A percentile compares a stretch with the other conserved stretches of the same genome.
Conservation (phyloP, 2,113 vertebrate species). For the Aleadryas rufinucha region DNA sequence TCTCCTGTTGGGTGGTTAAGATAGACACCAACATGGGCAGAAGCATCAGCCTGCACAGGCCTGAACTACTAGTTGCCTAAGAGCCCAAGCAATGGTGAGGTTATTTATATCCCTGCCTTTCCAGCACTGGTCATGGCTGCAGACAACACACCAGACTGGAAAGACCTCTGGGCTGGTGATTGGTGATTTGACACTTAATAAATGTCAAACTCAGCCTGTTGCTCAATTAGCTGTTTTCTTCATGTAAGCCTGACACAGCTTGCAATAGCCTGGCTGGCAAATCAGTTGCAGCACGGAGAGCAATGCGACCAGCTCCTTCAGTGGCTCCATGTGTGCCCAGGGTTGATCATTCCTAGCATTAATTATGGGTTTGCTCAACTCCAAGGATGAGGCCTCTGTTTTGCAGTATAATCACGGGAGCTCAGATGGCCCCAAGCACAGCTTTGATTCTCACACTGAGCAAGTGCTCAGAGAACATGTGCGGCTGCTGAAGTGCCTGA, state of each 20-base stretch:
- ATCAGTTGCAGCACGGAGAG: rapidly evolving
- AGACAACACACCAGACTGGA: not conserved
- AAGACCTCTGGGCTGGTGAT: not conserved
- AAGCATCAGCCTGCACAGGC: not conserved
- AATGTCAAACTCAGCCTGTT: not conserved
- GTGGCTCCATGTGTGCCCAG: not conserved
- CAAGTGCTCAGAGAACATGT: not conserved
- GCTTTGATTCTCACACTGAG: not conserved
- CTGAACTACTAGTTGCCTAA: not conserved
- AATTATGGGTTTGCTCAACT: not conserved
- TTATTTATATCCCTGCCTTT: not conserved
- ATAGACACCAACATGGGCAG: not conserved
- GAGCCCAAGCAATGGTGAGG: not conserved
- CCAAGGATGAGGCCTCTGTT: not conserved
- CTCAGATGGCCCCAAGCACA: not conserved
- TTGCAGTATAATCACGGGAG: not conserved
- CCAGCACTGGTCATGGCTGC: not conserved
- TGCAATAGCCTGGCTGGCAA: not conserved
- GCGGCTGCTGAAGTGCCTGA: not conserved
- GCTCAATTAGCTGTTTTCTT: not conserved
- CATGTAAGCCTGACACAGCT: not conserved
- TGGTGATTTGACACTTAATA: too few species aligned
- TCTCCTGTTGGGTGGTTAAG: not conserved
- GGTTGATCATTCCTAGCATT: not conserved
- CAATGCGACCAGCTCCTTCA: not conserved